Percentiles rank a stretch among this genome's conserved stretches.
Conservation (phyloP, 2,888 invertebrate genomes). For the Lasioglossum malachurum region DNA sequence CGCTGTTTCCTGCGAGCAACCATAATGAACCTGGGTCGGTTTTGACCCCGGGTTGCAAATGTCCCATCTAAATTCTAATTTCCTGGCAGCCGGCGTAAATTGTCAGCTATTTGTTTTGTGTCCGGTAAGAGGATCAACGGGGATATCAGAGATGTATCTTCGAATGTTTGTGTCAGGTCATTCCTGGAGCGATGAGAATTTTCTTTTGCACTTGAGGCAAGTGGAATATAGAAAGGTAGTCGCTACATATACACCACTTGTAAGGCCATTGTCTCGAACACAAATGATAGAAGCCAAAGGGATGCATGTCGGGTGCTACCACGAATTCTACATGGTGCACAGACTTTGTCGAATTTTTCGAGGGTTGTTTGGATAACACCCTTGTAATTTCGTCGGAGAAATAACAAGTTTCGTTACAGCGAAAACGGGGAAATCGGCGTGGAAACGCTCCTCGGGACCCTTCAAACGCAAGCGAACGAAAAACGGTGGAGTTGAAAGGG, state of each 20-base stretch:
- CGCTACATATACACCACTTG: neutral
- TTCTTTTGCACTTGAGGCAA: neutral
- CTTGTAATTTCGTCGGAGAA: neutral
- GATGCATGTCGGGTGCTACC: neutral
- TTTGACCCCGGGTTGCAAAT: neutral
- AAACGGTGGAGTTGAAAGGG: neutral
- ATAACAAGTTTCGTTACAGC: neutral
- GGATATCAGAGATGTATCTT: neutral
- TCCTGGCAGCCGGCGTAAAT: neutral
- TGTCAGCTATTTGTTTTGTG: neutral
- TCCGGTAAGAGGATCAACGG: neutral
- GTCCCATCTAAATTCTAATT: neutral
- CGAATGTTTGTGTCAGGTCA: neutral
- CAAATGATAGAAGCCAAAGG: neutral
- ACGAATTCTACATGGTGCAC: neutral
- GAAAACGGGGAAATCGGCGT: neutral
- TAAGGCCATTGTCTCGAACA: neutral
- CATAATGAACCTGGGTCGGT: neutral
- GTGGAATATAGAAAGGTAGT: neutral
- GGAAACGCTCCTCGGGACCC: neutral
- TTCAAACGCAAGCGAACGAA: constrained; percentile 10
- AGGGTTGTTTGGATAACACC: neutral
- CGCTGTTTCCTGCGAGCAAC: neutral
- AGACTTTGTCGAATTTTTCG: neutral
- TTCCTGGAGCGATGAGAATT: neutral